phyloP scores from a whole-genome alignment of 2,113 vertebrate species.

The Chaenogobius annularis region DNA sequence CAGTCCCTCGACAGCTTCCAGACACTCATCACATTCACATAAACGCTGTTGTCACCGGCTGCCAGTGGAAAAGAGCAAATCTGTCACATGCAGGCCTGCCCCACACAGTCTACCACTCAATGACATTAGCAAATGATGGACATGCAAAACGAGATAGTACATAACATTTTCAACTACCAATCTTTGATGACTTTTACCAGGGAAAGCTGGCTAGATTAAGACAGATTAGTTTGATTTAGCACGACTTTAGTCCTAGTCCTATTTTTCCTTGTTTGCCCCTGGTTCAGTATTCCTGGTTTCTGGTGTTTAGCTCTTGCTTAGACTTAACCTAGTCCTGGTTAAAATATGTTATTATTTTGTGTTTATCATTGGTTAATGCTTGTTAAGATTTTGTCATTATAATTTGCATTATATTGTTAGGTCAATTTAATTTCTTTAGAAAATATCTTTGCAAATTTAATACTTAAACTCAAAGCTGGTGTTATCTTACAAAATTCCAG shows the following conservation, averaged over 20 bases:
- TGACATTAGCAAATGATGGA: background rate
- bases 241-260: background rate
- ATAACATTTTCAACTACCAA: background rate
- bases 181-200: background rate
- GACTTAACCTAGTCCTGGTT: background rate
- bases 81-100: constrained; percentile 32
- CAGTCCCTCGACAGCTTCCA: constrained; percentile 9
- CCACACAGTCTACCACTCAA: background rate
- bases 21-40: constrained; percentile 8
- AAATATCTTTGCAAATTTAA: background rate
- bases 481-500: background rate
- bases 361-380: no score
- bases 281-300: background rate
- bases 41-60: constrained; percentile 25
- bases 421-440: no score
- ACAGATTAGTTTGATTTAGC: background rate
- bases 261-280: background rate
- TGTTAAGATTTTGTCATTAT: no score
- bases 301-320: no score
- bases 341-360: background rate
- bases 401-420: no score
- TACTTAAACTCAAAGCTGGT: background rate
- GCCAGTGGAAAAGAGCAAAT: constrained; percentile 14
- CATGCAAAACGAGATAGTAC: background rate
- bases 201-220: no score